Evolutionary conservation across 2,113 vertebrate species (phyloP).

Genomic region (Sylvia atricapilla): DNA sequence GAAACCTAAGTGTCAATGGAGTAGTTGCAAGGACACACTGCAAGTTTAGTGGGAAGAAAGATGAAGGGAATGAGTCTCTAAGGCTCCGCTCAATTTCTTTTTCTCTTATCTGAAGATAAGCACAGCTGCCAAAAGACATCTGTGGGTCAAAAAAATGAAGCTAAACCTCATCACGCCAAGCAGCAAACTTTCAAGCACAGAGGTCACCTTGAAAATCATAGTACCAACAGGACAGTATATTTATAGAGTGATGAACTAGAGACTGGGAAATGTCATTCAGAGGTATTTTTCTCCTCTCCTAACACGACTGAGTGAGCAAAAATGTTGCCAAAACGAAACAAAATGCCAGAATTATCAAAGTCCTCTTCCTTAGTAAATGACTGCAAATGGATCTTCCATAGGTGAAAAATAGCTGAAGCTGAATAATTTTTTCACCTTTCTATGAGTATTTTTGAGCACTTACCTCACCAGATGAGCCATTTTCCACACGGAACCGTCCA

Average conservation of each 20-base stretch:
- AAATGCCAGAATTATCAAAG: neutral
- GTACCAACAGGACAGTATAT: neutral
- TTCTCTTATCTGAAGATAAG: neutral
- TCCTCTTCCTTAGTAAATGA: neutral
- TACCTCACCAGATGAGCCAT: constrained; percentile 93
- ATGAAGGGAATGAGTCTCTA: neutral
- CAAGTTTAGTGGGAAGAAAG: neutral
- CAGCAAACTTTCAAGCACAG: neutral
- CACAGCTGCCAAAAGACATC: neutral
- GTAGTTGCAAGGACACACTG: fast-evolving
- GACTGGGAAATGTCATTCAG: neutral
- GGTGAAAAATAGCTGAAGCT: neutral
- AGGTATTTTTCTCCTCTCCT: neutral
- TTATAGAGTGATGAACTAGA: neutral
- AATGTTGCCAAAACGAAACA: neutral
- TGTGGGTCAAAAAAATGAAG: neutral
- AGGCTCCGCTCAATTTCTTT: neutral
- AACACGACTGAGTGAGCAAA: neutral
- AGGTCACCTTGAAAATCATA: neutral
- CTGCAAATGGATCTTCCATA: neutral
- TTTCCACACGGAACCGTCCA: constrained; percentile 96
- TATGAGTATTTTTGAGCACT: neutral
- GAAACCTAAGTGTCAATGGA: neutral
- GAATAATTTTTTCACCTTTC: neutral
- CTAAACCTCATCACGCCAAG: neutral